A percentile compares a stretch with the other conserved stretches of the same genome.
These are phyloP conservation scores for Nothobranchius kuhntae DNA, from an alignment of 2,113 vertebrate genomes.

Conservation along the genomic window DNA sequence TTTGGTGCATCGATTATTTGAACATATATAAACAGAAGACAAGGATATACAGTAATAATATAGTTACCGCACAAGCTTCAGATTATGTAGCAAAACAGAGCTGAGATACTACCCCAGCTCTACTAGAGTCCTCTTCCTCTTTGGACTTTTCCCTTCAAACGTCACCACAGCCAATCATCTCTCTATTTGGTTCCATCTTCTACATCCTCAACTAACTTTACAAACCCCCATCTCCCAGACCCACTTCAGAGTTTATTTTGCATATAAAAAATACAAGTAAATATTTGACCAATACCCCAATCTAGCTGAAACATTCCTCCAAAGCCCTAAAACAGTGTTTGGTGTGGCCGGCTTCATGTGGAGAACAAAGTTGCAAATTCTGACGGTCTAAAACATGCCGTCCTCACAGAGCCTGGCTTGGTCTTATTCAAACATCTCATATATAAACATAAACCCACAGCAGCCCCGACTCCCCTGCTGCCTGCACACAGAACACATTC, in stretches of 20 bases:
- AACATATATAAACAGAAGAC: too few relatives aligned
- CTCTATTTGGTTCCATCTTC: too few relatives aligned
- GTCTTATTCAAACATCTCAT: slow-evolving; percentile 47
- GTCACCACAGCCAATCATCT: too few relatives aligned
- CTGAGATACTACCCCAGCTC: too few relatives aligned
- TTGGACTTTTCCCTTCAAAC: too few relatives aligned
- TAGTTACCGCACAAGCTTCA: too few relatives aligned
- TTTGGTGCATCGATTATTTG: too few relatives aligned
- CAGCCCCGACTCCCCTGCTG: slow-evolving; percentile 53
- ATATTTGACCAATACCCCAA: slow-evolving; percentile 37
- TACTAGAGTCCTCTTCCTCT: too few relatives aligned
- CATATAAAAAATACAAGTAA: slow-evolving; percentile 26
- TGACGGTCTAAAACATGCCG: slow-evolving; percentile 17
- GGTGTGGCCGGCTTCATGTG: slow-evolving; percentile 36
- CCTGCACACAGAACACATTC: slow-evolving; percentile 75
- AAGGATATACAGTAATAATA: too few relatives aligned
- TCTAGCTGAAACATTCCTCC: slow-evolving; percentile 12
- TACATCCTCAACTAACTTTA: too few relatives aligned
- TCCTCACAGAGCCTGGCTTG: slow-evolving; percentile 60
- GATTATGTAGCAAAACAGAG: too few relatives aligned
- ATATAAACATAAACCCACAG: slow-evolving; percentile 52
- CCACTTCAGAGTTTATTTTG: not conserved
- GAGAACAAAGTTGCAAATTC: slow-evolving; percentile 15
- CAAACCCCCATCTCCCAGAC: too few relatives aligned
- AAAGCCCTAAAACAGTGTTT: slow-evolving; percentile 10